Evolutionary conservation across 2,113 vertebrate species (phyloP), one percentile per base, ranked within the genome.

Genomic region (Raja brachyura): DNA sequence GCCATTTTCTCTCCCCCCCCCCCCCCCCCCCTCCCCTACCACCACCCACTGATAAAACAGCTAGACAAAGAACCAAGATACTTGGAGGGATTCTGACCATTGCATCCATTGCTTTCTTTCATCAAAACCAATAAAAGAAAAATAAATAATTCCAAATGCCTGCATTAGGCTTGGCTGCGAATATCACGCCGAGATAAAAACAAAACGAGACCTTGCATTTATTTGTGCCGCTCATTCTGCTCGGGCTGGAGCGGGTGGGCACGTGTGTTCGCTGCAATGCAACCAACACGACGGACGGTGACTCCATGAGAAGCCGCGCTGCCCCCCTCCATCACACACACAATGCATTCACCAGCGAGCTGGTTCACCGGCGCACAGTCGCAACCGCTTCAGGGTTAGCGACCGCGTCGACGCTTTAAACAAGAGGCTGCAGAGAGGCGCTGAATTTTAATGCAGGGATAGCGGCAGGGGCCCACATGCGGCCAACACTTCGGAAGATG

Each of bases 21-120:
- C 97, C 96, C 96, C 96, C 95, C 93, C 94, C 74, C 76, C 94
- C 94, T 94, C 96, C 96, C 93, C 94, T 74, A 66, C 94, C 94
- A 94, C 96, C 97, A 96, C 96, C 96, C 95, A 96, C 96, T 96
- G 96, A 95, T 96, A 74, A 68, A 28, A 73, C 39, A 48, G 39
- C 33, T 11, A 92, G 90, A 92, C 90, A 92, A 92, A 92, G 90
- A 92, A 68, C 33, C 66, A 73, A 92, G 90, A 31, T 92, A 73
- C 39, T 0, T 73, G 66, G 31, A 70, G 90, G 66, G 54, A 73
- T 92, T 92, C 66, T 25, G 68, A 28, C 73, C 68, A 70, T 48
- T 48, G 11, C 48, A 92, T 63, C 83, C 14, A 11, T 25, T 63
- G 25, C 28, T 14, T 85, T 63, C 33, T 86, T 31, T 22, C 14